Conservation (phyloP, 2,113 vertebrate species). For the Bubalus kerabau region DNA sequence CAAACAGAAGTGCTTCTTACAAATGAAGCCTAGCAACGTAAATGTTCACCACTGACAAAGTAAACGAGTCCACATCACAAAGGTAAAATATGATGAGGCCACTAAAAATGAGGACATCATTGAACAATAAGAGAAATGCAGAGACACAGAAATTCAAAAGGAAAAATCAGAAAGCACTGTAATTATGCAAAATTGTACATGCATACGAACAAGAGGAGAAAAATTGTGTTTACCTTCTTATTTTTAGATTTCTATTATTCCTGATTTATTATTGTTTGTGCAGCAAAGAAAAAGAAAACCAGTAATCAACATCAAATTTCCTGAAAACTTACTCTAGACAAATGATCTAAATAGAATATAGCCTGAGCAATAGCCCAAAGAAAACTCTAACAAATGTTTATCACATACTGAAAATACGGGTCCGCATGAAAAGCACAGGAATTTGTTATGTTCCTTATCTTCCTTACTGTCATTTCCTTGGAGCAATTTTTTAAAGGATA, state of each 20-base stretch:
- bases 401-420: not conserved
- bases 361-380: not conserved
- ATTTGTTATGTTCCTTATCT: not conserved
- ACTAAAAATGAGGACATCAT: not conserved
- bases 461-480: not conserved
- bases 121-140: not conserved
- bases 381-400: not conserved
- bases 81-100: not conserved
- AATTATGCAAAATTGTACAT: not conserved
- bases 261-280: constrained; percentile 45
- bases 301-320: constrained; percentile 28
- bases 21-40: not conserved
- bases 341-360: not conserved
- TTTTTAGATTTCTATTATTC: constrained; percentile 20
- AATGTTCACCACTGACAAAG: not conserved
- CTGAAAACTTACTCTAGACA: constrained; percentile 16
- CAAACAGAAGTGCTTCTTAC: not conserved
- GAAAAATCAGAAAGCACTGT: not conserved
- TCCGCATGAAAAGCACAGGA: not conserved
- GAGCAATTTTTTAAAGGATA: not conserved
- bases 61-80: not conserved
- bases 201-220: not conserved
- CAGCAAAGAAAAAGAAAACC: constrained; percentile 31
- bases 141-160: not conserved
- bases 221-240: not conserved